Base-by-base conservation (phyloP, 2,888 invertebrate species). In the Eupithecia exiguata region DNA sequence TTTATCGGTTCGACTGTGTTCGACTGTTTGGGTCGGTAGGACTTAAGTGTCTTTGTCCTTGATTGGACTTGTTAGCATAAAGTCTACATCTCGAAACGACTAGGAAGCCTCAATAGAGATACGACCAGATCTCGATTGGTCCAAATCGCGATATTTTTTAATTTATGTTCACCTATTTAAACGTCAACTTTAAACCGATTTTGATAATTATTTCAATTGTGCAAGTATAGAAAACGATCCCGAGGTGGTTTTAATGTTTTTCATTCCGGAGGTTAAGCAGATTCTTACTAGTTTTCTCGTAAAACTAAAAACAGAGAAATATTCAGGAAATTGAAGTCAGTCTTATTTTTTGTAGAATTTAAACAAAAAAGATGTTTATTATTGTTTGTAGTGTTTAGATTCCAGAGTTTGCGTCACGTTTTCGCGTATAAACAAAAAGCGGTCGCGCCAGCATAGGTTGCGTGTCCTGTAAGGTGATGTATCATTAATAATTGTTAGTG, bases 401-500 rank as follows among this genome's bases (percentile, higher is more conserved):
- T 43, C 30, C 4, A 5, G 5, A 46, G 1, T 18, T 18, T 2
- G 7, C 46, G 46, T 46, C 9, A 9, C 10, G 10, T 1, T 0
- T 5, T 46, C 6, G 6, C 18, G 18, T 16, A 6, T 18, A n/a
- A n/a, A 49, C 7, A 49, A 49, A 58, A 58, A 14, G 5, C 21
- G 1, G 2, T 21, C 58, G 21, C 53, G 58, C 58, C 58, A 58
- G 3, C 25, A 14, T 25, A 12, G 18, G 5, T 62, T 62, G 35
- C 5, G 14, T 0, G 3, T n/a, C 18, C 38, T 36, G 10, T 21
- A n/a, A 9, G 80, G 79, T 81, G 80, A 82, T 81, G 79, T 80
- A 82, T 82, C 82, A 53, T 82, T 76, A 78, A 79, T 79, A 76
- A 76, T 70, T 75, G 76, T 67, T 38, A 67, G 36, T 58, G 69